These are phyloP conservation scores for Drepana arcuata DNA, from an alignment of 1,140 invertebrate genomes.

Conservation along the genomic window DNA sequence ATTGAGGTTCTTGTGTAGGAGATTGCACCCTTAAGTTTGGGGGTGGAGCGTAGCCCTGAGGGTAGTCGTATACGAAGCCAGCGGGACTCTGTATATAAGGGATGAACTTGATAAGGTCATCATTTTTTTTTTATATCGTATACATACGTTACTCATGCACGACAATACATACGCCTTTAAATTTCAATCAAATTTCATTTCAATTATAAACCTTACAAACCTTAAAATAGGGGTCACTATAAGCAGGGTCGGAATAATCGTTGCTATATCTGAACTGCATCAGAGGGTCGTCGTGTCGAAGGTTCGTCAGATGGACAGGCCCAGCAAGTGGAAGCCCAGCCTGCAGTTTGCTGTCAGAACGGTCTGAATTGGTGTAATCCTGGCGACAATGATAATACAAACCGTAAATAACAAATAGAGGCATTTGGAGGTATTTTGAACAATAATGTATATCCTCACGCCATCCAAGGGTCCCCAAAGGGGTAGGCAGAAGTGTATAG, in stretches of 20 bases:
- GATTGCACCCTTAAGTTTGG: constrained; percentile 54
- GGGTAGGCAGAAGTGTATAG: no score
- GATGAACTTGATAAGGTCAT: not conserved
- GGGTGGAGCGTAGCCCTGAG: constrained; percentile 50
- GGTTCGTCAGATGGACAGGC: constrained; percentile 72
- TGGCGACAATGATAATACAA: no score
- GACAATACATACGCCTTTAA: no score
- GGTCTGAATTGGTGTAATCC: constrained; percentile 68
- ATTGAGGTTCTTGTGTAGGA: constrained; percentile 36
- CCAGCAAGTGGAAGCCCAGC: constrained; percentile 50
- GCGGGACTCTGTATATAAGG: constrained; percentile 21
- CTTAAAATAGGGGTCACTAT: constrained; percentile 77
- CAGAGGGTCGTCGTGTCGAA: constrained; percentile 78
- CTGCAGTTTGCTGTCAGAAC: constrained; percentile 42
- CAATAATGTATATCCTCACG: no score
- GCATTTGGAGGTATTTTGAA: no score
- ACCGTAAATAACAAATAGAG: no score
- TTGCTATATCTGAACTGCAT: constrained; percentile 83
- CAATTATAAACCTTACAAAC: no score
- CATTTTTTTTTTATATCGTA: not conserved
- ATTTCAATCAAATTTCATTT: no score
- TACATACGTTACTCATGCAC: no score
- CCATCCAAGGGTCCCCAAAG: no score
- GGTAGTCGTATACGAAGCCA: constrained; percentile 57
- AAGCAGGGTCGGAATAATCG: constrained; percentile 87